Percentiles rank a stretch among this genome's conserved stretches.
Evolutionary conservation across 2,888 invertebrate genomes (phyloP).

Genomic region (Brenthis daphne): DNA sequence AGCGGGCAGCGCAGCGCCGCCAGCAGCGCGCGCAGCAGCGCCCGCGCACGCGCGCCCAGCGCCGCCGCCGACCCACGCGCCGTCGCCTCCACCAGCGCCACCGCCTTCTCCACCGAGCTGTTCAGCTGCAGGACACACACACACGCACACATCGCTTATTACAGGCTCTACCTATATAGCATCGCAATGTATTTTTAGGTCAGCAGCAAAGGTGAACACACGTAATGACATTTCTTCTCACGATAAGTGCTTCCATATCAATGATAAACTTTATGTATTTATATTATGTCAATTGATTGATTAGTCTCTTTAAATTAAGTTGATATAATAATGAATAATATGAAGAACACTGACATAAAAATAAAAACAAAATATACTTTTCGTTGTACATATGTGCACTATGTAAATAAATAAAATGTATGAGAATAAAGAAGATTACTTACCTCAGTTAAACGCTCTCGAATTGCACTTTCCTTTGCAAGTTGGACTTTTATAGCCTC

Average conservation of each 20-base stretch:
- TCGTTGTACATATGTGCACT: too few relatives aligned
- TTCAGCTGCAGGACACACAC: slow-evolving; percentile 51
- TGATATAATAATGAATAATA: too few relatives aligned
- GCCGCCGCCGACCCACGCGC: slow-evolving; percentile 56
- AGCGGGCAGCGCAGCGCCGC: slow-evolving; percentile 66
- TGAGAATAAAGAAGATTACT: slow-evolving; percentile 42
- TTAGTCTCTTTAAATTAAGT: too few relatives aligned
- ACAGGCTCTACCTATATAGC: too few relatives aligned
- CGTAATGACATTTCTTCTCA: too few relatives aligned
- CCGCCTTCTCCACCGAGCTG: slow-evolving; percentile 54
- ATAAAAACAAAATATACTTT: too few relatives aligned
- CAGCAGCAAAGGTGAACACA: too few relatives aligned
- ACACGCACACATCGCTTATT: background rate
- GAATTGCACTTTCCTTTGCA: slow-evolving; percentile 91
- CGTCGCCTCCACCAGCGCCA: slow-evolving; percentile 64
- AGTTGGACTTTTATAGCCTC: slow-evolving; percentile 94
- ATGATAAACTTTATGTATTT: too few relatives aligned
- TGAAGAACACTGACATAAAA: too few relatives aligned
- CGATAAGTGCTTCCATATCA: too few relatives aligned
- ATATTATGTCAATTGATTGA: too few relatives aligned
- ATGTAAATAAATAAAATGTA: background rate
- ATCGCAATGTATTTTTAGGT: too few relatives aligned
- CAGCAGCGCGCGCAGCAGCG: slow-evolving; percentile 57
- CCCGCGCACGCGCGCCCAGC: slow-evolving; percentile 54
- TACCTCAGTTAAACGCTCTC: slow-evolving; percentile 85